These are phyloP conservation scores for Rhagoletis pomonella DNA, from an alignment of 1,140 invertebrate species.

Conservation along the genomic window DNA sequence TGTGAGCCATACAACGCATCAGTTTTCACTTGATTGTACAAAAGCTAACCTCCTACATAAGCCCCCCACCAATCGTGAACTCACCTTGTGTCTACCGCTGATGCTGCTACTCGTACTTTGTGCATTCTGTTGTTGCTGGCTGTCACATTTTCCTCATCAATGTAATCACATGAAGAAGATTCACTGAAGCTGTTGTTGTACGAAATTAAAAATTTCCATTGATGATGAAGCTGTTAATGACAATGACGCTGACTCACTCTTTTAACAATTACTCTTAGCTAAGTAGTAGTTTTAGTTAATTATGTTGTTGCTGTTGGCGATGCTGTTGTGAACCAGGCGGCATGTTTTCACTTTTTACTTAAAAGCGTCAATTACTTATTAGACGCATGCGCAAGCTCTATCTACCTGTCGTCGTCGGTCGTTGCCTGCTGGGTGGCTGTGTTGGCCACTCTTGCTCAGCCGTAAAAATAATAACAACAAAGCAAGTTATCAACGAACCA, in stretches of 20 bases:
- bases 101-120: not conserved
- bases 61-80: not conserved
- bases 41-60: not conserved
- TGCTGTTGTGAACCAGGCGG: not conserved
- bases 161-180: not conserved
- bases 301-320: not conserved
- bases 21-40: not conserved
- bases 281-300: not conserved
- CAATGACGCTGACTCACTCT: not conserved
- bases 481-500: not conserved
- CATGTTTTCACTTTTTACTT: conserved; percentile 27
- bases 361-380: conserved; percentile 31
- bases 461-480: not conserved
- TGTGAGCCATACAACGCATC: not conserved
- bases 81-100: not conserved
- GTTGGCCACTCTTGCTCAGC: not conserved
- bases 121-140: not conserved
- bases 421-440: not conserved
- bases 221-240: not conserved
- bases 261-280: not conserved
- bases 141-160: not conserved
- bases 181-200: not conserved
- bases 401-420: not conserved
- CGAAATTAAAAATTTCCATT: not conserved
- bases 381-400: conserved; percentile 3